Evolutionary conservation across 2,888 invertebrate genomes (phyloP).

Genomic region (Phorcus lineatus): DNA sequence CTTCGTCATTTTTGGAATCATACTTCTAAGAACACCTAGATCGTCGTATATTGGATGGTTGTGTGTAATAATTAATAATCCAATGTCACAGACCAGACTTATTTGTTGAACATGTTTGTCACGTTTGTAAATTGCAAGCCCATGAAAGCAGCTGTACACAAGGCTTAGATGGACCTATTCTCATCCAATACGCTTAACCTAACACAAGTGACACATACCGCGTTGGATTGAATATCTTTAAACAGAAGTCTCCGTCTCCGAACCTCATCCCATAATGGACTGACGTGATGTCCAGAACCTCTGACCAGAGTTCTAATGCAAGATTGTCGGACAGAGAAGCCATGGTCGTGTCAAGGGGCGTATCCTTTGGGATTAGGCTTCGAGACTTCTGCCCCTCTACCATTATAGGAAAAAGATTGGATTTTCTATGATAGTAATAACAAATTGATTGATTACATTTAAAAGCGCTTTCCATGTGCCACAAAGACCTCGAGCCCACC

Average conservation of each 20-base stretch:
- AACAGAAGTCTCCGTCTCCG: neutral
- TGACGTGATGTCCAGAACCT: neutral
- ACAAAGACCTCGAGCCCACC: neutral
- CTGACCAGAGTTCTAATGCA: slow-evolving; percentile 7
- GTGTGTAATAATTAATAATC: too few relatives aligned
- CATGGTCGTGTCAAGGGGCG: slow-evolving; percentile 1
- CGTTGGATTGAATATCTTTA: neutral
- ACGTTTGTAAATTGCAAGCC: too few relatives aligned
- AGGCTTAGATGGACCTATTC: too few relatives aligned
- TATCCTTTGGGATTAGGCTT: neutral
- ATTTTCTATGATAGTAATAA: slow-evolving; percentile 22
- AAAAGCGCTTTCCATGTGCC: slow-evolving; percentile 23
- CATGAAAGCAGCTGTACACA: too few relatives aligned
- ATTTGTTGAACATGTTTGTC: too few relatives aligned
- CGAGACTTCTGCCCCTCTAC: slow-evolving; percentile 8
- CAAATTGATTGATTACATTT: slow-evolving; percentile 18
- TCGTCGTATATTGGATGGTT: too few relatives aligned
- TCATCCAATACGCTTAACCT: neutral
- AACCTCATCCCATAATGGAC: neutral
- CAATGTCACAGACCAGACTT: too few relatives aligned
- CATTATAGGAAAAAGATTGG: slow-evolving; percentile 22
- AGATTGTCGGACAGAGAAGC: slow-evolving; percentile 2
- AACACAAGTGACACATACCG: neutral
- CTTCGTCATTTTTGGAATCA: too few relatives aligned
- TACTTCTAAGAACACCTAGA: too few relatives aligned